Percentiles rank a stretch among this genome's conserved stretches.
Evolutionary conservation across 2,113 vertebrate genomes (phyloP).

Genomic region (Aspiorhynchus laticeps): DNA sequence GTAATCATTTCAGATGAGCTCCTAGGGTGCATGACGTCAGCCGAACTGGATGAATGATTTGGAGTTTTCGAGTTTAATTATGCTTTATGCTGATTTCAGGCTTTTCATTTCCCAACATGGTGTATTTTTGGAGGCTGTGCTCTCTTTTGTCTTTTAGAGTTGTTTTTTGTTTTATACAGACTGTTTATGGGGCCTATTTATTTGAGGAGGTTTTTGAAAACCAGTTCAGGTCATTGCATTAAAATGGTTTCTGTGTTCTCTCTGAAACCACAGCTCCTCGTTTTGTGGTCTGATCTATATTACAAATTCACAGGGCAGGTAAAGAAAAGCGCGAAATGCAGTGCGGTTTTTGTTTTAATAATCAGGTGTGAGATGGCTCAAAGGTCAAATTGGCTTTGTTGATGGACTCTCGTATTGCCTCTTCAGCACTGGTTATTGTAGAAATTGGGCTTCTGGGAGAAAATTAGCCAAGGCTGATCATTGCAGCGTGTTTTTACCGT

Average conservation of each 20-base stretch:
- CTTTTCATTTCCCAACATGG: background rate
- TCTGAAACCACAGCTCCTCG: background rate
- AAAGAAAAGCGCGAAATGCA: background rate
- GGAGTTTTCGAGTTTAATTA: background rate
- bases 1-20: constrained; percentile 3
- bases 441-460: background rate
- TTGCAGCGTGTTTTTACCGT: background rate
- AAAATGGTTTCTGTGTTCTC: background rate
- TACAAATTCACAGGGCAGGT: background rate
- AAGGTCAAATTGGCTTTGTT: background rate
- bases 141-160: background rate
- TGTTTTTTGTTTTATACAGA: background rate
- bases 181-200: background rate
- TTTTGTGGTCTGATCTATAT: background rate
- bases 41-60: background rate
- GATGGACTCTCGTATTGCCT: background rate
- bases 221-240: background rate
- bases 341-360: background rate
- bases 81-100: background rate
- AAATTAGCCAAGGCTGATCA: background rate
- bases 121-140: background rate
- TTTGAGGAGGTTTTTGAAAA: background rate
- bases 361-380: background rate
- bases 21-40: constrained; percentile 4
- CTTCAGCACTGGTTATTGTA: background rate